Base-by-base conservation (phyloP, 2,797 vertebrate genomes). In the Apogon talboti region DNA sequence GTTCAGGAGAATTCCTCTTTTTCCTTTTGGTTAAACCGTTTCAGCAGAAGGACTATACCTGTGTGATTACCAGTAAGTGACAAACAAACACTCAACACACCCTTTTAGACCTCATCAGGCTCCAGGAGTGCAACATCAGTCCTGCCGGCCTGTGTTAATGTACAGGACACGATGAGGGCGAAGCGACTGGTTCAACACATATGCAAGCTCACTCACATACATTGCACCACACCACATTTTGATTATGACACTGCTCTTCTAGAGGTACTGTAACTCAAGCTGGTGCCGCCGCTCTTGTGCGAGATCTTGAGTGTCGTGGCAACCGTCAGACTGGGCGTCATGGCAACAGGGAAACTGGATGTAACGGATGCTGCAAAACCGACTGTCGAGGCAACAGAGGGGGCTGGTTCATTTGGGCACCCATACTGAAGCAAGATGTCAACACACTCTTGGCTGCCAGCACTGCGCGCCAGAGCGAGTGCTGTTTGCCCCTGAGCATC, bases 351-450 rank as follows among this genome's bases (percentile, higher is more conserved):
- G 50, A 88, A 88, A 74, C 88, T 79, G 63, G 92, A 71, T 11
- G 86, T 70, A 0, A 73, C 16, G 2, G 88, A 64, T 2, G 85
- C 81, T 11, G 89, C 57, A 1, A 86, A 89, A 7, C 87, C 69
- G 0, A 79, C 75, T 4, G 85, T 73, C 0, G 80, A 37, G 7
- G 81, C 53, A 11, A 66, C n/a, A 7, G 83, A 71, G 63, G 89
- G 51, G 33, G 74, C 8, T 0, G 83, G 62, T 43, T 98, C 96
- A 0, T 91, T 94, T 0, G 96, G 97, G 84, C 97, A 99, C 4
- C 97, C 97, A 0, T 98, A 92, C 90, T 98, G 97, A 54, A 97
- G 92, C 75, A 98, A 76, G 88, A 99, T 95, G 91, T 98, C 96
- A 0, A 93, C 90, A 21, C 97, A 99, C 76, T 97, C 96, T 86